Evolutionary conservation across 2,113 vertebrate genomes (phyloP), one percentile per base, ranked within the genome.

Genomic region (Forbesichthys agassizii): DNA sequence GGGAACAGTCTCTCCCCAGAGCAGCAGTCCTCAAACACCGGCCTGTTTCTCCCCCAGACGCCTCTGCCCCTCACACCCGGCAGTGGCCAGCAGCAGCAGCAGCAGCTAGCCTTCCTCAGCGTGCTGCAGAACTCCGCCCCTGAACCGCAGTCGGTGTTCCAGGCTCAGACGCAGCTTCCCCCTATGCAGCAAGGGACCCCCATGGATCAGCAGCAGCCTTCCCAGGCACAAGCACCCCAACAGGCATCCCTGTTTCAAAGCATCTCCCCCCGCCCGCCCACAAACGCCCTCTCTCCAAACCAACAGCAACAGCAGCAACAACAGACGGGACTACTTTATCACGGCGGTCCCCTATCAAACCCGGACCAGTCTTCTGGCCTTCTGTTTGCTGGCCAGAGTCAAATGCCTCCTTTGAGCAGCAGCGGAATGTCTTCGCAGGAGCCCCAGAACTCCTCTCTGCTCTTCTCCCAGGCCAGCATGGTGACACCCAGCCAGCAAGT

Each of bases 61-160:
- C 70, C 95, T 4, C 88, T 97, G 84, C 83, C 90, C 68, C 93
- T 95, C n/a, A 57, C 90, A 56, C 70, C 74, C 33, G 88, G 78
- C 56, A 82, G 74, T 88, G 93, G 73, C 9, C 83, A 86, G 0
- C 87, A 88, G 61, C 93, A 87, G 1, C 88, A 90, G 74, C 95
- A 96, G 73, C 96, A 96, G 85, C 90, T 99, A 75, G 94, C 94
- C 0, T 99, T 97, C 86, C 96, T 98, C 33, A 92, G 85, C 36
- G 83, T 90, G 49, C 80, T 93, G 11, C 93, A 93, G 76, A 75
- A 88, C 3, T 79, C 92, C 48, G 66, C 84, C 51, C 73, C 90
- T 33, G 91, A 93, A 71, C 86, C 90, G 4, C 91, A 90, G 51
- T 77, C 92, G 55, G 92, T 93, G 61, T 94, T 93, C 88, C 92